Evolutionary conservation across 2,797 vertebrate species (phyloP).

Genomic region (Microtus agrestis): DNA sequence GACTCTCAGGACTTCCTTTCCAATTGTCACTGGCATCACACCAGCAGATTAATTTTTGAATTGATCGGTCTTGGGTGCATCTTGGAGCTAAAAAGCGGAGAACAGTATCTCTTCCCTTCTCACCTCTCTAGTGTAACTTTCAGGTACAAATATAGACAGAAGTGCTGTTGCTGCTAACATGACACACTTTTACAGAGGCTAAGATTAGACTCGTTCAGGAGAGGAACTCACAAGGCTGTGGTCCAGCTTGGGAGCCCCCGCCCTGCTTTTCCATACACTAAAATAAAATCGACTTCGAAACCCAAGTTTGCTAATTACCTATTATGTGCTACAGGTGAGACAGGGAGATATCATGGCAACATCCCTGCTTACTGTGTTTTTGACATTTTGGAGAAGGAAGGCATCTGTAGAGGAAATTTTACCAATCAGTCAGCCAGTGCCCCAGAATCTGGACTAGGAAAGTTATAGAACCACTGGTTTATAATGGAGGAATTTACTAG

Average conservation of each 20-base stretch:
- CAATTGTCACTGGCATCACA: constrained; percentile 70
- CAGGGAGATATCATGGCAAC: neutral
- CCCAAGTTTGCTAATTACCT: constrained; percentile 1
- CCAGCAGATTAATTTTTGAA: constrained; percentile 70
- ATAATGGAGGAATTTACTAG: neutral
- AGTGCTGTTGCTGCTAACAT: constrained; percentile 85
- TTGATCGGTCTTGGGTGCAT: constrained; percentile 4
- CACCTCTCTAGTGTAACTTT: constrained; percentile 84
- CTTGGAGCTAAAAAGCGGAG: constrained; percentile 71
- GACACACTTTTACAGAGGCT: constrained; percentile 82
- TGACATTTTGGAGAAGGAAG: neutral
- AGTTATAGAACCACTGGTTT: neutral
- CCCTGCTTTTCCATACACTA: constrained; percentile 15
- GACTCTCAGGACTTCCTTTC: constrained; percentile 69
- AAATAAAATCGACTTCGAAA: neutral
- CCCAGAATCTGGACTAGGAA: neutral
- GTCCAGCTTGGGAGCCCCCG: constrained; percentile 31
- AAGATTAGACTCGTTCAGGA: constrained; percentile 78
- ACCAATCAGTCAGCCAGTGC: neutral
- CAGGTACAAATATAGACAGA: constrained; percentile 86
- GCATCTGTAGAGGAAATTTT: neutral
- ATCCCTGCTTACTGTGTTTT: neutral
- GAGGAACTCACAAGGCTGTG: constrained; percentile 63
- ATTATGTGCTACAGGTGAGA: neutral
- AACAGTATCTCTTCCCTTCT: constrained; percentile 82